Conservation (phyloP, 2,113 vertebrate species). For the Gopherus flavomarginatus region DNA sequence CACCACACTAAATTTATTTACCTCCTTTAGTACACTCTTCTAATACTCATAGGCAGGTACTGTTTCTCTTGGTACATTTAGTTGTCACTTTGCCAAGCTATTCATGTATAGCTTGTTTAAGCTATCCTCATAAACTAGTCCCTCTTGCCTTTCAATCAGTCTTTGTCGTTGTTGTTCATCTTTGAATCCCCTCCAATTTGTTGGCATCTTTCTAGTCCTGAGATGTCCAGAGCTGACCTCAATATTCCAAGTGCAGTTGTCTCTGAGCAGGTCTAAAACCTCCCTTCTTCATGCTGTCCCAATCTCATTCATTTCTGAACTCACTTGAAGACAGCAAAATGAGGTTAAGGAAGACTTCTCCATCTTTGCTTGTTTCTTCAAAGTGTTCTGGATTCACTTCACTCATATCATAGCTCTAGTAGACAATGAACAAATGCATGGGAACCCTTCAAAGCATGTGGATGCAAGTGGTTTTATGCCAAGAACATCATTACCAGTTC, state of each 20-base stretch:
- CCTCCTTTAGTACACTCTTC: constrained; percentile 4
- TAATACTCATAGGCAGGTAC: background rate
- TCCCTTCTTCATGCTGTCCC: background rate
- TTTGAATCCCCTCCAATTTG: constrained; percentile 15
- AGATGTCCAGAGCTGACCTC: background rate
- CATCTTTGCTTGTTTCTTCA: background rate
- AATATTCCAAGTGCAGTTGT: background rate
- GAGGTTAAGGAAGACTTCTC: background rate
- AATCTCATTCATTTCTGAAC: constrained; percentile 3
- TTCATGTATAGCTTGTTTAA: background rate
- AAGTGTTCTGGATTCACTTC: constrained; percentile 63
- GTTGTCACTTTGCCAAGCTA: background rate
- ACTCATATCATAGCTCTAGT: constrained; percentile 46
- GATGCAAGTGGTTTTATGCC: constrained; percentile 50
- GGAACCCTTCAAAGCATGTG: constrained; percentile 60
- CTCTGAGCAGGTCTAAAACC: background rate
- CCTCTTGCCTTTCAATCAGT: constrained; percentile 5
- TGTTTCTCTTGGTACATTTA: background rate
- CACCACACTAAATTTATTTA: constrained; percentile 2
- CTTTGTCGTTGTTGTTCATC: background rate
- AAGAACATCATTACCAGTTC: constrained; percentile 68
- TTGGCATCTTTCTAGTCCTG: background rate
- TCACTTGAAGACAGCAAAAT: constrained; percentile 9
- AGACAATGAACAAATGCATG: constrained; percentile 52
- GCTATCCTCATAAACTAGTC: constrained; percentile 6